phyloP scores from a whole-genome alignment of 2,113 vertebrate genomes.

The Ancistrus triradiatus region DNA sequence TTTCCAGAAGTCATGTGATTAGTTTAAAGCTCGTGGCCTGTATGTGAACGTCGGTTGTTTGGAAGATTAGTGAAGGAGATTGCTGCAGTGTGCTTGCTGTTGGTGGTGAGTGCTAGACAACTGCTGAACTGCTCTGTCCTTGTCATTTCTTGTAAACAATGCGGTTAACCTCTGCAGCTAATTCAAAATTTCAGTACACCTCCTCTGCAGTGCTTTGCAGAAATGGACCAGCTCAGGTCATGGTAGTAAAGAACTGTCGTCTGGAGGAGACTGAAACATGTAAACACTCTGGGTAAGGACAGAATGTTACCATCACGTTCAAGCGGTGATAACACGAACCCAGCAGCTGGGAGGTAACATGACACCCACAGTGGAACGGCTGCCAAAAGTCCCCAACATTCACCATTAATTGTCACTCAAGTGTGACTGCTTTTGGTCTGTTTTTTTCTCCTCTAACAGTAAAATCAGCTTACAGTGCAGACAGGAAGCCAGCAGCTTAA shows the following conservation, averaged over 20 bases:
- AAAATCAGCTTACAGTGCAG: background rate
- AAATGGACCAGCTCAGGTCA: no score
- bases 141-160: background rate
- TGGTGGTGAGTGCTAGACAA: no score
- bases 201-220: no score
- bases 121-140: background rate
- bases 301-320: conserved; percentile 40
- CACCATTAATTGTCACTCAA: background rate
- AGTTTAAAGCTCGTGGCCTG: background rate
- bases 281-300: conserved; percentile 35
- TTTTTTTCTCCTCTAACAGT: background rate
- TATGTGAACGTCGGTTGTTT: background rate
- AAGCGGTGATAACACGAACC: conserved; percentile 26
- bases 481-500: conserved; percentile 4
- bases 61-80: background rate
- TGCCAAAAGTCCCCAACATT: conserved; percentile 18
- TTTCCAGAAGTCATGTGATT: background rate
- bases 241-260: background rate
- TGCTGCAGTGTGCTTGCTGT: no score
- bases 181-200: background rate
- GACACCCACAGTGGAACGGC: conserved; percentile 18
- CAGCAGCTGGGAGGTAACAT: conserved; percentile 33
- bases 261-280: background rate
- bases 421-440: background rate
- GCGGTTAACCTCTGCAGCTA: background rate